phyloP scores from a whole-genome alignment of 1,140 invertebrate genomes.

The Bombus superbus region DNA sequence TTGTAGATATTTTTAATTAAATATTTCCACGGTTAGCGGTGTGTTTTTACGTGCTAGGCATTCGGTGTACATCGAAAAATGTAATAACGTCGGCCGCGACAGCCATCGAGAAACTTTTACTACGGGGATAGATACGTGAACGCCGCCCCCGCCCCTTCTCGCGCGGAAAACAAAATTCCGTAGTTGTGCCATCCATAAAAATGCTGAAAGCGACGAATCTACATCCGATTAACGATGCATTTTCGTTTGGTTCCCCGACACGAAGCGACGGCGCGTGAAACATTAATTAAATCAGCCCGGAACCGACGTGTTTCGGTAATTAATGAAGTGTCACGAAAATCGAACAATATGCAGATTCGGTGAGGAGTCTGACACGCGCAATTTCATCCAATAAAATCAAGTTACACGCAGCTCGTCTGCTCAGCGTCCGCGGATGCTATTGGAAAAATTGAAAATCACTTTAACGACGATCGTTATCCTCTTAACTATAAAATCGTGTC shows the following conservation, averaged over 20 bases:
- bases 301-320: slow-evolving; percentile 61
- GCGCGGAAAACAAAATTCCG: background rate
- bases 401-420: slow-evolving; percentile 26
- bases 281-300: slow-evolving; percentile 65
- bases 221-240: slow-evolving; percentile 53
- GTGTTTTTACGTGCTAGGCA: background rate
- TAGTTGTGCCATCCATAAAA: slow-evolving; percentile 5
- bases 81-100: background rate
- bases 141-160: too few relatives aligned
- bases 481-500: background rate
- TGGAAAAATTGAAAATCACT: slow-evolving; percentile 60
- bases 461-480: slow-evolving; percentile 35
- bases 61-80: slow-evolving; percentile 17
- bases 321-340: slow-evolving; percentile 69
- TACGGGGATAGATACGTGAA: too few relatives aligned
- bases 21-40: background rate
- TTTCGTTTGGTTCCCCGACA: slow-evolving; percentile 20
- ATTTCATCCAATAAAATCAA: slow-evolving; percentile 50
- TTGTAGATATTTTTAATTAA: slow-evolving; percentile 42
- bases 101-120: background rate
- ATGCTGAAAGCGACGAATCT: slow-evolving; percentile 44
- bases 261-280: slow-evolving; percentile 29
- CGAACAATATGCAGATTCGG: slow-evolving; percentile 49
- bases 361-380: slow-evolving; percentile 17
- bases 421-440: slow-evolving; percentile 19